Evolutionary conservation across 2,113 vertebrate genomes (phyloP).

Genomic region (Maylandia zebra): DNA sequence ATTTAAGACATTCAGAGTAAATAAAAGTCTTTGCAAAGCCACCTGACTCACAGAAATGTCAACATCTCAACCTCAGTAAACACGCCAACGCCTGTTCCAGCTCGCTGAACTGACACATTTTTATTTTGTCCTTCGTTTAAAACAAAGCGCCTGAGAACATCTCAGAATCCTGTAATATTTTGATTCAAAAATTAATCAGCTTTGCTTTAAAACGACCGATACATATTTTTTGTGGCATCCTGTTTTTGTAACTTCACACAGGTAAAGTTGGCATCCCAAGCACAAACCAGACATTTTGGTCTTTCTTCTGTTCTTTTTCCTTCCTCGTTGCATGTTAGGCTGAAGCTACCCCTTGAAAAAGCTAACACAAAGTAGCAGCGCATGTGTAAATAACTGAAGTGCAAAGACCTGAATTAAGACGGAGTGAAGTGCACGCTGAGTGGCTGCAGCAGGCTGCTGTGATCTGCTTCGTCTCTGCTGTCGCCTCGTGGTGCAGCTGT

Average conservation of each 20-base stretch:
- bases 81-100: fast-evolving
- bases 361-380: background rate
- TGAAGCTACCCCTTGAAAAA: background rate
- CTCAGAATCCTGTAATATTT: background rate
- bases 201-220: background rate
- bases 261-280: fast-evolving
- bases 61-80: background rate
- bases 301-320: background rate
- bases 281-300: background rate
- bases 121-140: background rate
- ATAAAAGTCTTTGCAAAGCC: background rate
- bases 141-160: background rate
- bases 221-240: background rate
- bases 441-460: background rate
- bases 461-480: background rate
- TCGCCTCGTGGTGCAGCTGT: background rate
- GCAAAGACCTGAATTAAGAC: background rate
- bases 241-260: background rate
- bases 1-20: background rate
- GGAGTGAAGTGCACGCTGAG: background rate
- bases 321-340: too few species aligned
- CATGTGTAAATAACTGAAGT: background rate
- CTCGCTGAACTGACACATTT: background rate
- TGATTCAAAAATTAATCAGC: fast-evolving
- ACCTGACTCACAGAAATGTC: background rate